Conservation (phyloP, 2,113 vertebrate genomes). For the Lanius collurio region DNA sequence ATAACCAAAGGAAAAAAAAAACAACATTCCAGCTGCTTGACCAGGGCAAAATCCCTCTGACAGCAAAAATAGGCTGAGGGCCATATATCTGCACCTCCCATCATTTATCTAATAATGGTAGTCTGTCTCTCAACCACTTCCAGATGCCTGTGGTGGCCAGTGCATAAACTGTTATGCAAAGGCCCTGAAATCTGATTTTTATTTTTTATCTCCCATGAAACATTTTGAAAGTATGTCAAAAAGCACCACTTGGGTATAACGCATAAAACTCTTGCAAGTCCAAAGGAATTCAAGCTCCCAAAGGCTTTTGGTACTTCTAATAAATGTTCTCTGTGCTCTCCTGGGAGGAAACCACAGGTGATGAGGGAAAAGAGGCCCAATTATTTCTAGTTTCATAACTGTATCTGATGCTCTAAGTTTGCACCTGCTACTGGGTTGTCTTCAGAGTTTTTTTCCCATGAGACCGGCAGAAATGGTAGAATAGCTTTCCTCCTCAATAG, state of each 20-base stretch:
- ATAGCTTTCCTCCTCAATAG: background rate
- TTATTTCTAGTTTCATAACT: background rate
- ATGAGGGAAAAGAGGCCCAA: background rate
- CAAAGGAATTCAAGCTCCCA: background rate
- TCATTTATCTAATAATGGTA: background rate
- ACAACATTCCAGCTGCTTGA: background rate
- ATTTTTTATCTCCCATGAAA: fast-evolving
- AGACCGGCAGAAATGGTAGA: background rate
- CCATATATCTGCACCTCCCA: background rate
- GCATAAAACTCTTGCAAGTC: background rate
- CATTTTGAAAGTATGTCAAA: background rate
- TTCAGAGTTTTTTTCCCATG: background rate
- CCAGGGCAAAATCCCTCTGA: background rate
- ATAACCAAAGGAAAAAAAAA: background rate
- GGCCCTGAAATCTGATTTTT: background rate
- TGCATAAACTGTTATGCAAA: background rate
- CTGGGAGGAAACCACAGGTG: background rate
- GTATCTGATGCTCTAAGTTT: background rate
- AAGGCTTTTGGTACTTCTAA: background rate
- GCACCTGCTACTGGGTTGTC: background rate
- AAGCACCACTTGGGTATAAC: background rate
- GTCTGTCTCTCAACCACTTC: background rate
- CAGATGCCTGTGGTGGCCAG: background rate
- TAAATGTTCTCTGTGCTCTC: background rate
- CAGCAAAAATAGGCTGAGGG: background rate